A percentile compares a stretch with the other conserved stretches of the same genome.
phyloP scores from a whole-genome alignment of 2,797 vertebrate genomes.

The Anomalospiza imberbis region DNA sequence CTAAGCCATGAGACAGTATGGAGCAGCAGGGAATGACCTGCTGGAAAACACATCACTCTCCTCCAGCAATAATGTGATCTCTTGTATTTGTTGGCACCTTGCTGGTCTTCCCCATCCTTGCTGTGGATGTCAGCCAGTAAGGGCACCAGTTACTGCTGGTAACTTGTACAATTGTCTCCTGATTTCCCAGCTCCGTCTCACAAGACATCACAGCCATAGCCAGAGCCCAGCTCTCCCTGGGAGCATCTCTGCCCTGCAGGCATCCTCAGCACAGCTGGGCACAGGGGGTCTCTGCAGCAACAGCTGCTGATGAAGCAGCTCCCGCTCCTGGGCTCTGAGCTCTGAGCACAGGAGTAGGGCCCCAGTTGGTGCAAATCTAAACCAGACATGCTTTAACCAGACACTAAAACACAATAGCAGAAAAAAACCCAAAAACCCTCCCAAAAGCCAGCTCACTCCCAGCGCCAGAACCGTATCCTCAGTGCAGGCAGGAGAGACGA shows the following conservation, averaged over 20 bases:
- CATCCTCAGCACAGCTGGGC: not conserved
- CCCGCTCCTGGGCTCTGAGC: not conserved
- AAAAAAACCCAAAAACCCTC: not conserved
- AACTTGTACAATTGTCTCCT: not conserved
- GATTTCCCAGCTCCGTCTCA: not conserved
- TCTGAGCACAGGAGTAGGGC: not conserved
- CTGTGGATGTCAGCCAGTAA: not conserved
- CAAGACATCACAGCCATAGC: not conserved
- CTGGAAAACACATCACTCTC: not conserved
- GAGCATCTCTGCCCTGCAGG: accelerated
- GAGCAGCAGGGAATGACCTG: not conserved
- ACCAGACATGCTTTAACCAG: not conserved
- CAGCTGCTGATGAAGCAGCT: not conserved
- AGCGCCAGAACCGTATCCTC: not conserved
- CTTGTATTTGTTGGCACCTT: not conserved
- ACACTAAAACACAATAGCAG: not conserved
- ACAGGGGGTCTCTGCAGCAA: not conserved
- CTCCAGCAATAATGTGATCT: not conserved
- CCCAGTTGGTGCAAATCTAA: conserved; percentile 13
- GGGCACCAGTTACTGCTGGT: not conserved
- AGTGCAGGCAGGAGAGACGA: not conserved
- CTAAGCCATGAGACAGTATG: not conserved
- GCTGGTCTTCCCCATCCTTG: not conserved
- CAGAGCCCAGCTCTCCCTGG: not conserved
- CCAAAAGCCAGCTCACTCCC: not conserved